Base-by-base conservation (phyloP, 2,888 invertebrate species). In the Agrilus mali region DNA sequence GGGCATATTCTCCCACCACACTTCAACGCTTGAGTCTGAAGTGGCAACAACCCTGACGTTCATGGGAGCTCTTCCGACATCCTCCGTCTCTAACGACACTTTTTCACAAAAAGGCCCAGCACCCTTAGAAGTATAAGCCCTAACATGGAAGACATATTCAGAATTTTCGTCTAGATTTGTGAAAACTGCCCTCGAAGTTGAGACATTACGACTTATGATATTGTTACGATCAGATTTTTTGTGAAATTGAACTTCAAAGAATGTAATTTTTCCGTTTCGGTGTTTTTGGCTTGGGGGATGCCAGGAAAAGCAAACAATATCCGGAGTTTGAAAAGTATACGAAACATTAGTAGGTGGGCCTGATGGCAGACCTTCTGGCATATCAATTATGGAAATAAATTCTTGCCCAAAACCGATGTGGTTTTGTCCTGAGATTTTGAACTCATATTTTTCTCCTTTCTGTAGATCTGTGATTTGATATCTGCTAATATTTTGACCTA, bases 331-430 rank as follows among this genome's bases (percentile, higher is more conserved):
- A 60, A 93, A 90, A 57, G 82, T 79, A 60, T 80, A 79, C 2
- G 82, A 79, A 36, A 90, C 79, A 61, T 89, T 89, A 3, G 83
- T 77, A 0, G 90, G 90, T 0, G 90, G 84, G 8, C 88, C 90
- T 15, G 85, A 81, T 1, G 94, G 92, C 2, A 82, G 79, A 8
- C 95, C 96, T 71, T 96, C 96, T 0, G 96, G 96, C 0, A 96
- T 97, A 42, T 82, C 77, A 70, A 92, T 82, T 57, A 84, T 85
- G 60, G 86, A 86, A 2, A 94, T 85, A 1, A 87, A 86, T 63
- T 96, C 94, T 65, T 94, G 93, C 5, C 97, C 96, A 56, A 84
- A 83, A 42, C 95, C 97, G 41, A 95, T 88, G 53, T 86, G 81
- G 67, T 98, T 98, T 64, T 84, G 85, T 7, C 95, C 97, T 10